phyloP scores from a whole-genome alignment of 2,888 invertebrate species.

The Alloscopus bannaensis region DNA sequence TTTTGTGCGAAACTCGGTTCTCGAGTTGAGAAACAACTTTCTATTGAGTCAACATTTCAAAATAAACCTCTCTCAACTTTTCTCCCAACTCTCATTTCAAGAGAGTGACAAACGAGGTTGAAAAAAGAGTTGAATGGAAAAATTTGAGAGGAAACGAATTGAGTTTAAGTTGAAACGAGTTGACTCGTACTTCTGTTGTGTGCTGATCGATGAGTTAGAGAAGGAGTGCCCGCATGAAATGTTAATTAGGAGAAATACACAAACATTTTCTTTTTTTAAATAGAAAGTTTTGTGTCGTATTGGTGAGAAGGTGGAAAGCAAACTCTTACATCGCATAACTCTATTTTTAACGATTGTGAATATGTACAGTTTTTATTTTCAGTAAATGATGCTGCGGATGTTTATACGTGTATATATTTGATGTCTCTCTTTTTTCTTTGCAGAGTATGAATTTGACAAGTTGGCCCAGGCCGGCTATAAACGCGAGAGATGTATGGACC shows the following conservation, averaged over 20 bases:
- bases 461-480: slow-evolving; percentile 65
- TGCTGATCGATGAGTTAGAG: slow-evolving; percentile 57
- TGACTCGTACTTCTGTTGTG: slow-evolving; percentile 2
- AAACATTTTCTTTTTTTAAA: not conserved
- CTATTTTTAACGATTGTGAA: too few species aligned
- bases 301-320: too few species aligned
- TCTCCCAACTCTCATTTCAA: not conserved
- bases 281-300: too few species aligned
- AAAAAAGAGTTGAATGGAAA: slow-evolving; percentile 3
- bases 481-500: slow-evolving; percentile 68
- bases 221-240: slow-evolving; percentile 56
- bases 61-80: too few species aligned
- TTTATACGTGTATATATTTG: too few species aligned
- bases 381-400: not conserved
- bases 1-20: too few species aligned
- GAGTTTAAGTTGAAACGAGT: too few species aligned
- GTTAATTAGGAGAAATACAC: slow-evolving; percentile 54
- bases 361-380: too few species aligned
- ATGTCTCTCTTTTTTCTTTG: slow-evolving; percentile 48
- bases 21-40: too few species aligned
- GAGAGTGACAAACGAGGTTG: not conserved
- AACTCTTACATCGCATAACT: too few species aligned
- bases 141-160: slow-evolving; percentile 11
- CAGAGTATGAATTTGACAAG: slow-evolving; percentile 70
- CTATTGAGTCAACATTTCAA: too few species aligned